Evolutionary conservation across 2,113 vertebrate species (phyloP), one percentile per base, ranked within the genome.

Genomic region (Etheostoma spectabile): DNA sequence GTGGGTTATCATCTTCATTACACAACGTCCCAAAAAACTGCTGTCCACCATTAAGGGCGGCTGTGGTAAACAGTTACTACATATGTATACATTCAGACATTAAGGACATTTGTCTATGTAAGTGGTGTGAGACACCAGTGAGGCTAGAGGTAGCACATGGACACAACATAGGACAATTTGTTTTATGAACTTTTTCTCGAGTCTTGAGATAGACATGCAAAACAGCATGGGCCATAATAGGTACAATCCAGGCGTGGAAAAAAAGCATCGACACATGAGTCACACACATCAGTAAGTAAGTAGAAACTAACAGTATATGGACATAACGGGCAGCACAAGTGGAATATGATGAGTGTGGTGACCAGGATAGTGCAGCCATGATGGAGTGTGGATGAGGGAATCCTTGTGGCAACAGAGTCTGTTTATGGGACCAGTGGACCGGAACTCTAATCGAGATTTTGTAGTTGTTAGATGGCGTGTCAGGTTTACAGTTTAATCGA

Each of bases 321-420:
- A 57, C 8, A 18, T 18, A 4, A 21, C 30, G 18, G 45, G 42
- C 24, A 59, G 27, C 22, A 3, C 18, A 22, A 45, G 46, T 33
- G 18, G 13, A 48, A 51, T 55, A 5, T n/a, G 59, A 64, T n/a
- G 19, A 74, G n/a, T 62, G 35, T 72, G 30, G 35, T 60, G 27
- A 56, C n/a, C 38, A 66, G 11, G 27, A 21, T 15, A 24, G 27
- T 64, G 66, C 22, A 55, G 68, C 57, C 72, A 59, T 48, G 56
- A 45, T 27, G 27, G 51, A 64, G n/a, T 21, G 30, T 19, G 19
- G 24, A 16, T 18, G 35, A 55, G 35, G 46, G 21, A 65, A 5
- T 38, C 12, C 30, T 67, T 15, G 24, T 63, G 42, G 48, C 14
- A 27, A 19, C 21, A 35, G 7, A 14, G 46, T 24, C 16, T 24